phyloP scores from a whole-genome alignment of 2,888 invertebrate species.

The Scaptomyza polygonia region DNA sequence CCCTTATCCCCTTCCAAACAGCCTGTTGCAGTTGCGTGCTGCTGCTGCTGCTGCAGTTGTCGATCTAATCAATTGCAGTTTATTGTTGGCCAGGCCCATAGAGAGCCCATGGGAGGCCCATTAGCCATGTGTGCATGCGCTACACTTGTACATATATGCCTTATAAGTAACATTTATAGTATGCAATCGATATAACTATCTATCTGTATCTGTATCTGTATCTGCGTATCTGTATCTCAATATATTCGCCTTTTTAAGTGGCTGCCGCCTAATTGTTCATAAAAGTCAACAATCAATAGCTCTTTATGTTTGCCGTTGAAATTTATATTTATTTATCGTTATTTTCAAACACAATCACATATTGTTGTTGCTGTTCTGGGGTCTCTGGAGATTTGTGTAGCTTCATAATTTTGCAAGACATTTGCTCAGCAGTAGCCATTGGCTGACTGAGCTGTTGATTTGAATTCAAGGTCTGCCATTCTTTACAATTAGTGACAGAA shows the following conservation, averaged over 20 bases:
- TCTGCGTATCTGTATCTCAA: conserved; percentile 60
- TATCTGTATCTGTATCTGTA: conserved; percentile 37
- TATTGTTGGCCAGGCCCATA: conserved; percentile 78
- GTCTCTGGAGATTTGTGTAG: conserved; percentile 60
- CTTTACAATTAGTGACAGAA: conserved; percentile 75
- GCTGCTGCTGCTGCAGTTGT: conserved; percentile 53
- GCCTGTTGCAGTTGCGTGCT: conserved; percentile 49
- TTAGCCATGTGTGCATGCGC: conserved; percentile 64
- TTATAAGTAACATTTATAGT: conserved; percentile 37
- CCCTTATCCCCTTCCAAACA: conserved; percentile 18
- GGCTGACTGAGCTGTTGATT: conserved; percentile 58
- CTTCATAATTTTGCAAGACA: conserved; percentile 71
- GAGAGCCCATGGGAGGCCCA: conserved; percentile 64
- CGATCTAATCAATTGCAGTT: conserved; percentile 78
- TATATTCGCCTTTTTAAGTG: conserved; percentile 72
- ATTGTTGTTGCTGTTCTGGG: conserved; percentile 29
- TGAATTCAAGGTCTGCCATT: conserved; percentile 74
- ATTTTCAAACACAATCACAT: conserved; percentile 57
- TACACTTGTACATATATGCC: conserved; percentile 52
- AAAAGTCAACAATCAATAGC: conserved; percentile 78
- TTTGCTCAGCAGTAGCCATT: conserved; percentile 62
- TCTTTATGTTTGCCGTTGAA: conserved; percentile 78
- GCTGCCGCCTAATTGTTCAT: conserved; percentile 77
- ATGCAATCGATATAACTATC: conserved; percentile 31
- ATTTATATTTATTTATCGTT: conserved; percentile 76